phyloP scores from a whole-genome alignment of 2,888 invertebrate species.

The Ectemnius continuus region DNA sequence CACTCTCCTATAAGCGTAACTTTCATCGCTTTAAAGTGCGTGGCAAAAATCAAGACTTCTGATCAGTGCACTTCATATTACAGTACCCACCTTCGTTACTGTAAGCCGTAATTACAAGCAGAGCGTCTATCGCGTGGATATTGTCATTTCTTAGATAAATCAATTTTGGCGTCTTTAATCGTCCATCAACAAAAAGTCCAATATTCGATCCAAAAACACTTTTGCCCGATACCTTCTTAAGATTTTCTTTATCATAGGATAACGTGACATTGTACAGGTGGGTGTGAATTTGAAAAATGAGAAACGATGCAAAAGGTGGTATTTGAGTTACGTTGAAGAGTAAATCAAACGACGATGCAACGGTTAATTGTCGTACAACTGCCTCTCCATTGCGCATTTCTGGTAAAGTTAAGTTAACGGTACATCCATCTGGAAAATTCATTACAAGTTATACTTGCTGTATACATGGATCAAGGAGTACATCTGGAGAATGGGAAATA shows the following conservation, averaged over 20 bases:
- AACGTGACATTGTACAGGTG: constrained; percentile 81
- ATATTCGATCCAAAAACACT: constrained; percentile 82
- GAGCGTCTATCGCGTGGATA: constrained; percentile 71
- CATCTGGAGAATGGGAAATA: background rate
- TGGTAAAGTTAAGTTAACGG: constrained; percentile 59
- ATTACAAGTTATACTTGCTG: constrained; percentile 12
- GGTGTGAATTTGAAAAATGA: constrained; percentile 84
- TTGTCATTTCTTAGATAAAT: constrained; percentile 79
- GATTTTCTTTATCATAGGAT: constrained; percentile 75
- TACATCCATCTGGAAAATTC: constrained; percentile 49
- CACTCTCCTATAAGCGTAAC: too few species aligned
- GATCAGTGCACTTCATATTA: background rate
- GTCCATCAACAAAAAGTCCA: constrained; percentile 79
- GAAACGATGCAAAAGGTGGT: constrained; percentile 79
- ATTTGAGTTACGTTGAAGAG: constrained; percentile 78
- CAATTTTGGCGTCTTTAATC: constrained; percentile 57
- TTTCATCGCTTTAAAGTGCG: too few species aligned
- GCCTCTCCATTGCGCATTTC: constrained; percentile 61
- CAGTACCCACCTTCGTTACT: constrained; percentile 77
- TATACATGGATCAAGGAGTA: background rate
- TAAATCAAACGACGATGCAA: constrained; percentile 63
- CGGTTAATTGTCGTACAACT: constrained; percentile 62
- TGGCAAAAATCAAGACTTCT: too few species aligned
- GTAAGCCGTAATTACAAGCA: constrained; percentile 81
- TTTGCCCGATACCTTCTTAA: constrained; percentile 63